Percentiles rank a stretch among this genome's conserved stretches.
Evolutionary conservation across 2,797 vertebrate species (phyloP).

Genomic region (Pangasius sanitwongsei): DNA sequence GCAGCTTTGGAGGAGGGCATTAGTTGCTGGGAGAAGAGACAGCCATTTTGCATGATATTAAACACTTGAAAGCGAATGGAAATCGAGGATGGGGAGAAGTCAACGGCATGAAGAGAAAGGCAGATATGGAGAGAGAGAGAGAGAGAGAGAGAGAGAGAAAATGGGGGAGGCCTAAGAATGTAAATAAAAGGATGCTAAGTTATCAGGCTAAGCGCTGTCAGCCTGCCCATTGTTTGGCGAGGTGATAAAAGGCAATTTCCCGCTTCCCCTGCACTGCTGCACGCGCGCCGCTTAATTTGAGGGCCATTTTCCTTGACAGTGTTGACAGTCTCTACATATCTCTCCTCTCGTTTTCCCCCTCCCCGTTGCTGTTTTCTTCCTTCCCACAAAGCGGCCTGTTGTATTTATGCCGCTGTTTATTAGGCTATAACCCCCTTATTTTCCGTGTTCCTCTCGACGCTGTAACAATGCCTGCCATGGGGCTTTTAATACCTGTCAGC

Average conservation of each 20-base stretch:
- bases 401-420: slow-evolving; percentile 79
- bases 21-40: slow-evolving; percentile 69
- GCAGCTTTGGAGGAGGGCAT: slow-evolving; percentile 66
- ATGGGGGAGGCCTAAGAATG: slow-evolving; percentile 72
- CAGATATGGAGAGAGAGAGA: slow-evolving; percentile 60
- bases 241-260: slow-evolving; percentile 83
- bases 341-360: slow-evolving; percentile 59
- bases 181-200: slow-evolving; percentile 80
- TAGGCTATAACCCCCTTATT: slow-evolving; percentile 75
- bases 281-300: slow-evolving; percentile 80
- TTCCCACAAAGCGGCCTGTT: slow-evolving; percentile 67
- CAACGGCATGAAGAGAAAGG: slow-evolving; percentile 58
- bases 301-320: slow-evolving; percentile 80
- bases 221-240: slow-evolving; percentile 79
- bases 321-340: slow-evolving; percentile 83
- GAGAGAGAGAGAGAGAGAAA: slow-evolving; percentile 44
- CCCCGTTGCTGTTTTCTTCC: slow-evolving; percentile 55
- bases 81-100: slow-evolving; percentile 73
- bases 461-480: slow-evolving; percentile 76
- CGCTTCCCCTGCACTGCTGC: slow-evolving; percentile 75
- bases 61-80: slow-evolving; percentile 79
- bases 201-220: slow-evolving; percentile 79
- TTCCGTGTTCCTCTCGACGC: slow-evolving; percentile 75
- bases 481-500: slow-evolving; percentile 74
- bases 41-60: slow-evolving; percentile 84